phyloP scores from a whole-genome alignment of 2,113 vertebrate genomes.

The Numida meleagris region DNA sequence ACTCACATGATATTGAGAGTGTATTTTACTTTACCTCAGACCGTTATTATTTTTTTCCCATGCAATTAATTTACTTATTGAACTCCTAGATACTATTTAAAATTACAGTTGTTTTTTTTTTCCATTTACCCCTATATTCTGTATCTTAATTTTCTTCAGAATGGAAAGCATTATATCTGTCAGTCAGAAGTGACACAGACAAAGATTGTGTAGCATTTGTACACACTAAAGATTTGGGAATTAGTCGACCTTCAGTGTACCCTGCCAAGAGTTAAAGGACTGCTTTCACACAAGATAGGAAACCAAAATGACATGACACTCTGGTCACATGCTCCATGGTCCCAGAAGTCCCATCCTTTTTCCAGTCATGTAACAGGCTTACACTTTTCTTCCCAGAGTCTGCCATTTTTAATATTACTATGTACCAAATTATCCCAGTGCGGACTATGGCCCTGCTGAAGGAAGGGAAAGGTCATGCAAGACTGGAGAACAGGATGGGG shows the following conservation, averaged over 20 bases:
- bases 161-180: neutral
- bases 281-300: neutral
- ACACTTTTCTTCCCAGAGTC: rapidly evolving
- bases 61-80: neutral
- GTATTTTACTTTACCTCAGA: neutral
- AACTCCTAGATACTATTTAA: neutral
- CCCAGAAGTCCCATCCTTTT: neutral
- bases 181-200: neutral
- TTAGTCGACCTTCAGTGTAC: neutral
- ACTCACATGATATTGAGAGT: too few relatives aligned
- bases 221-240: neutral
- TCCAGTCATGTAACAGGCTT: rapidly evolving
- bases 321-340: rapidly evolving
- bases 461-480: too few relatives aligned
- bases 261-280: neutral
- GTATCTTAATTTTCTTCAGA: neutral
- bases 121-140: neutral
- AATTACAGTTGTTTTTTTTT: neutral
- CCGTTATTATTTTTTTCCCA: neutral
- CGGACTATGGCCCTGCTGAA: too few relatives aligned
- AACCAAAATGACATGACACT: neutral
- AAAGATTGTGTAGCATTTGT: neutral
- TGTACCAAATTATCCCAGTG: neutral
- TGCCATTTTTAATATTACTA: neutral
- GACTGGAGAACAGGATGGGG: too few relatives aligned